Evolutionary conservation across 1,140 invertebrate species (phyloP), one percentile per base, ranked within the genome.

Genomic region (Hyphantria cunea): DNA sequence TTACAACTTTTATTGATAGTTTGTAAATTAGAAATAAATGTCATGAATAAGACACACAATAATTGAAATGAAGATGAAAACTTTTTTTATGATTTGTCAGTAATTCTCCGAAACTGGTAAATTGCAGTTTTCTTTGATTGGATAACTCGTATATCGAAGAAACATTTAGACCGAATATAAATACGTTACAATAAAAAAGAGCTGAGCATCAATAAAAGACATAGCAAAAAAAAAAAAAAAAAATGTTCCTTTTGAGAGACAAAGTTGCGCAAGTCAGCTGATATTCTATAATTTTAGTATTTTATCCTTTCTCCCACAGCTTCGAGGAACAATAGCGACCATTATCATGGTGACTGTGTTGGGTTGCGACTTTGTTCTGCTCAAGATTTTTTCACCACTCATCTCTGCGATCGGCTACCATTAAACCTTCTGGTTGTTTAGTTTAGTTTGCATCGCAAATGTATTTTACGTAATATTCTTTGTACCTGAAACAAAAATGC

Each of bases 401-500:
- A 92, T 92, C 61, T 69, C 78, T 1, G 75, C 75, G 51, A 90
- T 95, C 9, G 93, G 92, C 5, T 92, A 92, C 37, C 93, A 95
- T 68, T 93, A 89, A n/a, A 93, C 93, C 3, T 95, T 95, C 81
- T 95, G 94, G 92, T 77, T 94, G 14, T 96, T 96, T 84, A 91
- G 95, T 9, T 89, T 92, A 0, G 84, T 94, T 42, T 93, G 93
- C 55, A 80, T 93, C 0, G 53, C 93, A 0, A 94, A 94, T 11
- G 91, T 93, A 0, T 81, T 95, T 9, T 93, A 95, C 62, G 89
- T 95, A 1, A 93, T 93, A 15, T 91, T 93, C 66, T 93, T 93
- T 50, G 92, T 96, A 0, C 95, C 95, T 2, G 95, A 96, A 79
- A 96, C 95, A 0, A 95, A 95, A 74, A 95, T 95, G 54, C 93